Conservation (phyloP, 2,888 invertebrate species). For the Papilio protenor region DNA sequence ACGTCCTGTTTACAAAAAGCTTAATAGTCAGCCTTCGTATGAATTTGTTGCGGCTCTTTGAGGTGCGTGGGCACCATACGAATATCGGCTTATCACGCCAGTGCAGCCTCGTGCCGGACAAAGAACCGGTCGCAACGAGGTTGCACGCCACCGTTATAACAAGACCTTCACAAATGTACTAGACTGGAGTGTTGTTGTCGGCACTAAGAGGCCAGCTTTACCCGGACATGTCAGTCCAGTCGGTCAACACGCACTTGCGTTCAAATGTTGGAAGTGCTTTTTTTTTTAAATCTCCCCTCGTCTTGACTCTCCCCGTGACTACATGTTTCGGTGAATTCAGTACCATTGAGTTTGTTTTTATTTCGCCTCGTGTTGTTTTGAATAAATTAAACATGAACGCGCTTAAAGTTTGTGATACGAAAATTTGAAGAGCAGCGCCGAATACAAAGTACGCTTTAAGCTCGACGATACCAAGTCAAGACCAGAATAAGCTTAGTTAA, state of each 20-base stretch:
- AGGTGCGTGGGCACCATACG: constrained; percentile 47
- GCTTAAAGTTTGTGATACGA: constrained; percentile 25
- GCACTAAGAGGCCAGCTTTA: constrained; percentile 28
- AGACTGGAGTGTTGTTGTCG: not conserved
- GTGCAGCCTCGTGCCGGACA: constrained; percentile 62
- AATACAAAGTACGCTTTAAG: constrained; percentile 28
- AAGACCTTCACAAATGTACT: constrained; percentile 40
- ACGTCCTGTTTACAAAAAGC: constrained; percentile 17
- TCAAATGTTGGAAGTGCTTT: constrained; percentile 17
- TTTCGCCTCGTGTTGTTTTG: constrained; percentile 20
- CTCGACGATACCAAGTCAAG: constrained; percentile 13
- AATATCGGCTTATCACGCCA: constrained; percentile 63
- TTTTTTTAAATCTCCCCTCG: constrained; percentile 29
- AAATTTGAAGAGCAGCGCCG: not conserved
- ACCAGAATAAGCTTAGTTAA: constrained; percentile 29
- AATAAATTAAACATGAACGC: constrained; percentile 36
- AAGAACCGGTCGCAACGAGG: constrained; percentile 75
- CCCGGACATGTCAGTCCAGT: constrained; percentile 49
- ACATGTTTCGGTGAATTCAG: constrained; percentile 17
- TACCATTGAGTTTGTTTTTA: constrained; percentile 28
- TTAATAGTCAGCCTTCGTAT: constrained; percentile 16
- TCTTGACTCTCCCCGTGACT: constrained; percentile 23
- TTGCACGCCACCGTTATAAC: constrained; percentile 57
- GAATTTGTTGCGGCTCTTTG: constrained; percentile 30
- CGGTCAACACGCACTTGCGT: constrained; percentile 48